phyloP scores from a whole-genome alignment of 1,140 invertebrate genomes.

The Pinna nobilis region DNA sequence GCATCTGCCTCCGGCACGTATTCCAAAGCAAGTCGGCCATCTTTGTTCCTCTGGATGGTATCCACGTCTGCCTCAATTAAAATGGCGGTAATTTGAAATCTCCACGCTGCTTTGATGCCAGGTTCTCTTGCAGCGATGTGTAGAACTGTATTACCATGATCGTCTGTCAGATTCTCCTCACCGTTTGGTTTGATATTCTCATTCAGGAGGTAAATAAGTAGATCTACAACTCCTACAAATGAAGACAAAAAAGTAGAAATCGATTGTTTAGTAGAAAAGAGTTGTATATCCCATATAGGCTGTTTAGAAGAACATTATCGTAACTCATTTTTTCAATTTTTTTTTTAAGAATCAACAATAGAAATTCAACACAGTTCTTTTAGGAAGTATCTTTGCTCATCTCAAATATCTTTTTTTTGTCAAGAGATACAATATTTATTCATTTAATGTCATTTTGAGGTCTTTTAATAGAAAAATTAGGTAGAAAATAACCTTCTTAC shows the following conservation, averaged over 20 bases:
- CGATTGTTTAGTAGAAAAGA: too few relatives aligned
- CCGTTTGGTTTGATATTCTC: slow-evolving; percentile 16
- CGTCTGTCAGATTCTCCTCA: slow-evolving; percentile 50
- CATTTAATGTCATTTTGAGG: too few relatives aligned
- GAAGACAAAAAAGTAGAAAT: not conserved
- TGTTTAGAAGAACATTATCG: too few relatives aligned
- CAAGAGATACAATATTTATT: too few relatives aligned
- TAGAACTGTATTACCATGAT: slow-evolving; percentile 54
- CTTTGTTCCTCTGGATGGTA: slow-evolving; percentile 34
- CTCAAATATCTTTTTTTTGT: too few relatives aligned
- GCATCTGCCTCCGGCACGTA: slow-evolving; percentile 36
- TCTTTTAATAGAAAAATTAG: too few relatives aligned
- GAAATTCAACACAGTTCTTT: too few relatives aligned
- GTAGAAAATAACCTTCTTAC: too few relatives aligned
- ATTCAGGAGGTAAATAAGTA: slow-evolving; percentile 34
- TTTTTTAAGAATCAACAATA: too few relatives aligned
- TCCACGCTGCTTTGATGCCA: not conserved
- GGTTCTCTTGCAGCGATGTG: slow-evolving; percentile 37
- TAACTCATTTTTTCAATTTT: too few relatives aligned
- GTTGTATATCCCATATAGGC: too few relatives aligned
- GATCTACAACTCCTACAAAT: slow-evolving; percentile 22
- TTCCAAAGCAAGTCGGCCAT: slow-evolving; percentile 34
- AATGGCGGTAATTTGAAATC: slow-evolving; percentile 34
- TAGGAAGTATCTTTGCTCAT: too few relatives aligned
- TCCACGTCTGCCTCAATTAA: slow-evolving; percentile 36